These are phyloP conservation scores for Choreutis nemorana DNA, from an alignment of 2,888 invertebrate genomes.

Conservation along the genomic window DNA sequence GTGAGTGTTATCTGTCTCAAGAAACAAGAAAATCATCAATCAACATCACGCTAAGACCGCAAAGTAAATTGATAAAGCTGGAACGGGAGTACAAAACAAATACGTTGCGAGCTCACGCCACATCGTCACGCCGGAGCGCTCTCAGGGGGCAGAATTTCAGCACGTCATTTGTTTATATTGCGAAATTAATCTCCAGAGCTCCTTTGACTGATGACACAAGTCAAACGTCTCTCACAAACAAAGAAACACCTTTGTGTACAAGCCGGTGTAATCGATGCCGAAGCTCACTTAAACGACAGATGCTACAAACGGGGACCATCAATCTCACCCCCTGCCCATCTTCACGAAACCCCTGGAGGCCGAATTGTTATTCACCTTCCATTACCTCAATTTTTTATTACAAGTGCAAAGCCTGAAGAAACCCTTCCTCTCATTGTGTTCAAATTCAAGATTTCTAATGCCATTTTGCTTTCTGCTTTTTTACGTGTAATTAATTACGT, in stretches of 20 bases:
- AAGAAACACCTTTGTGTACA: constrained; percentile 55
- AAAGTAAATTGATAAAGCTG: too few relatives aligned
- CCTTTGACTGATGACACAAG: constrained; percentile 43
- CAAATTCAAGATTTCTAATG: background rate
- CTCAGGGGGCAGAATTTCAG: constrained; percentile 32
- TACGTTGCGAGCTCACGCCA: too few relatives aligned
- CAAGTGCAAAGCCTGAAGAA: constrained; percentile 51
- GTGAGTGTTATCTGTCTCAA: too few relatives aligned
- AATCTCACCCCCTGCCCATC: constrained; percentile 42
- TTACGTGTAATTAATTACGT: too few relatives aligned
- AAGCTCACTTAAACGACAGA: constrained; percentile 63
- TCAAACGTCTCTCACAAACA: constrained; percentile 50
- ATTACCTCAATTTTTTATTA: constrained; percentile 66
- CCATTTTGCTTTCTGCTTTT: constrained; percentile 23
- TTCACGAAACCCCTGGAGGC: constrained; percentile 26
- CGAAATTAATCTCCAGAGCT: constrained; percentile 41
- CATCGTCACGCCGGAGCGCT: too few relatives aligned
- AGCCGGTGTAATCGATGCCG: constrained; percentile 61
- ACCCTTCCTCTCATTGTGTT: constrained; percentile 61
- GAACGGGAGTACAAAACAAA: too few relatives aligned
- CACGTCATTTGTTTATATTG: constrained; percentile 51
- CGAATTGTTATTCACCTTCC: constrained; percentile 65
- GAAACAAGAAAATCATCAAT: too few relatives aligned
- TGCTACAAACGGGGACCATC: constrained; percentile 63
- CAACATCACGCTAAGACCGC: too few relatives aligned